Evolutionary conservation across 2,113 vertebrate species (phyloP).

Genomic region (Trichechus manatus): DNA sequence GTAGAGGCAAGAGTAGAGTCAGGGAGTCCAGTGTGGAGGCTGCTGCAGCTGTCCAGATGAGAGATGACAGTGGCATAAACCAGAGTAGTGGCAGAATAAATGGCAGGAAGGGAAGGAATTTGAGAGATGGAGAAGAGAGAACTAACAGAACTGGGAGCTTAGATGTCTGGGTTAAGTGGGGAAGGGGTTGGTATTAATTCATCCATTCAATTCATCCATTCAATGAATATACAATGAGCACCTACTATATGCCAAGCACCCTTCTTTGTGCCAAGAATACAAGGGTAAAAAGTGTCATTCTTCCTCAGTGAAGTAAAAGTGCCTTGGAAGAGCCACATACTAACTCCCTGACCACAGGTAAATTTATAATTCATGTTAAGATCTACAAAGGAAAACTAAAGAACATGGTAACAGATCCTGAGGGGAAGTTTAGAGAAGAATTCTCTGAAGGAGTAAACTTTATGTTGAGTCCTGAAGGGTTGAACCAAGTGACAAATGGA

Average conservation of each 20-base stretch:
- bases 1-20: not conserved
- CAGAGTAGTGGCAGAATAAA: not conserved
- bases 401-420: not conserved
- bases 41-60: not conserved
- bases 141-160: not conserved
- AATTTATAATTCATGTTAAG: not conserved
- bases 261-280: not conserved
- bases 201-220: not conserved
- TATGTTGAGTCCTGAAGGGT: not conserved
- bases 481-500: not conserved
- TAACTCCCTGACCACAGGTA: not conserved
- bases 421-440: not conserved
- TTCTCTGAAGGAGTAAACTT: not conserved
- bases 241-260: not conserved
- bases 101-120: fast-evolving
- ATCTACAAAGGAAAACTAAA: not conserved
- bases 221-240: not conserved
- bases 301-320: not conserved
- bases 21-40: not conserved
- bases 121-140: not conserved
- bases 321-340: not conserved
- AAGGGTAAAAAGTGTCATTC: not conserved
- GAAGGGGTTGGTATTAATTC: not conserved
- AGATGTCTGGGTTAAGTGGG: not conserved
- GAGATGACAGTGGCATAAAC: too few species aligned